These are phyloP conservation scores for Anoncus sp. DNA, from an alignment of 2,888 invertebrate genomes.

Conservation along the genomic window DNA sequence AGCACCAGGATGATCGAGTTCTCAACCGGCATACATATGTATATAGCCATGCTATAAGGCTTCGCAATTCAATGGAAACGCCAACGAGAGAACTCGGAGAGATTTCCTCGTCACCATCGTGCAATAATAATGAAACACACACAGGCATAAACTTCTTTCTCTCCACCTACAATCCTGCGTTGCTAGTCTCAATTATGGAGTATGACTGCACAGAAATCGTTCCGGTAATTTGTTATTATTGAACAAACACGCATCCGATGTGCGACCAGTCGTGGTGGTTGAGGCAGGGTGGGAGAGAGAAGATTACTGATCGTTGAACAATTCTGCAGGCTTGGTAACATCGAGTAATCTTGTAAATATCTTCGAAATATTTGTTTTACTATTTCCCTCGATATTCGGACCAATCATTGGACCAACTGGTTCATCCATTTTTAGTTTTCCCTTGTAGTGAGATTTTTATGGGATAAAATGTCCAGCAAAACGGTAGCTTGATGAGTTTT, in stretches of 20 bases:
- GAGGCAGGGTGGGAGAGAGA: too few species aligned
- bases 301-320: conserved; percentile 14
- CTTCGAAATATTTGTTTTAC: not conserved
- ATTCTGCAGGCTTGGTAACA: conserved; percentile 3
- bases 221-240: conserved; percentile 80
- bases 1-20: conserved; percentile 57
- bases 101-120: conserved; percentile 50
- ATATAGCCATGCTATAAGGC: too few species aligned
- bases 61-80: conserved; percentile 8
- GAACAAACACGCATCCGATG: conserved; percentile 73
- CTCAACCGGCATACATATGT: conserved; percentile 9
- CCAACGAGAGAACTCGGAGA: too few species aligned
- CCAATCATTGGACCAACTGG: too few species aligned
- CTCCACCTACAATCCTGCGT: conserved; percentile 64
- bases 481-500: too few species aligned
- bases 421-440: too few species aligned
- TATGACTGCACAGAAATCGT: conserved; percentile 80
- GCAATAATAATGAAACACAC: conserved; percentile 52
- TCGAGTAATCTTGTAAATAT: conserved; percentile 26
- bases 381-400: too few species aligned
- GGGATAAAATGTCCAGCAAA: too few species aligned
- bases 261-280: too few species aligned
- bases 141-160: conserved; percentile 58
- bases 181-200: conserved; percentile 80
- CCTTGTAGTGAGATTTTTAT: too few species aligned